Percentiles rank a stretch among this genome's conserved stretches.
phyloP scores from a whole-genome alignment of 2,113 vertebrate genomes.

The Pelodiscus sinensis region DNA sequence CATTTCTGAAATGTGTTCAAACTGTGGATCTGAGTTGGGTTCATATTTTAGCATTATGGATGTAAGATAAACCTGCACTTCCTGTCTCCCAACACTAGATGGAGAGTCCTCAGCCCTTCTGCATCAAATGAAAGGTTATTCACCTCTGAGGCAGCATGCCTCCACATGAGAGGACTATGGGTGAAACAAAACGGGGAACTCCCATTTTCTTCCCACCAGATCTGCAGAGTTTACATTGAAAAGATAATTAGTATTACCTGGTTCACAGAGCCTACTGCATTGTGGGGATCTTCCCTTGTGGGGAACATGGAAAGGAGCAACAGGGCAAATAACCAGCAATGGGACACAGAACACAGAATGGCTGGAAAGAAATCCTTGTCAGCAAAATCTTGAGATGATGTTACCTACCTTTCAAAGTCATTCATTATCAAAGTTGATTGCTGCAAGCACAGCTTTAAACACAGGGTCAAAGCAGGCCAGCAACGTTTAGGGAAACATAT shows the following conservation, averaged over 20 bases:
- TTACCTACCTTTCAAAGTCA: background rate
- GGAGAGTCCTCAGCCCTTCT: background rate
- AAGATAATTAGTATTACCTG: fast-evolving
- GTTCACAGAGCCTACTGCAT: background rate
- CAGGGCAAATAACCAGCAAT: background rate
- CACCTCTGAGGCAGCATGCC: background rate
- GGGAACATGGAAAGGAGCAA: background rate
- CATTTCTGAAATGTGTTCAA: background rate
- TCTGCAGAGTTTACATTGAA: background rate
- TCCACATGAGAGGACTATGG: background rate
- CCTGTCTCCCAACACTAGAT: background rate
- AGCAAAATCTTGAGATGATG: background rate
- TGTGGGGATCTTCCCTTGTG: background rate
- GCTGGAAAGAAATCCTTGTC: background rate
- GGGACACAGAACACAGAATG: background rate
- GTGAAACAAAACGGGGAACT: background rate
- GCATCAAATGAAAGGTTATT: background rate
- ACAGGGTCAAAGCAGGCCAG: background rate
- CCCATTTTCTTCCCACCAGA: background rate
- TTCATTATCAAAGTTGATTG: background rate
- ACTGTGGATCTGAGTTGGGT: background rate
- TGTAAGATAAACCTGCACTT: background rate
- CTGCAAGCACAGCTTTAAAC: background rate
- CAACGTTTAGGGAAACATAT: background rate
- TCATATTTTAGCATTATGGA: background rate